These are phyloP conservation scores for Calliopum simillimum DNA, from an alignment of 2,888 invertebrate genomes.

Conservation along the genomic window DNA sequence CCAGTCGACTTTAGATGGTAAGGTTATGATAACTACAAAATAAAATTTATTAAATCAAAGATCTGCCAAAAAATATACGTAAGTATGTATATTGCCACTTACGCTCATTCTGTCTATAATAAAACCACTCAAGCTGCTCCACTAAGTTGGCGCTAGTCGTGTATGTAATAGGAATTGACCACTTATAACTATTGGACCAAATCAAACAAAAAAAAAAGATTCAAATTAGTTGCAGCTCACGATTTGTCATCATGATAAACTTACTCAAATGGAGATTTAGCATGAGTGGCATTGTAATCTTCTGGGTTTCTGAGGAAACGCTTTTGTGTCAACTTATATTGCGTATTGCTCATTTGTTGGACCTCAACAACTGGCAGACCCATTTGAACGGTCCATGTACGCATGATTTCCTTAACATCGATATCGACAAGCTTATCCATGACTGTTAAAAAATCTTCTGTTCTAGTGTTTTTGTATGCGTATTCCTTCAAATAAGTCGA, in stretches of 20 bases:
- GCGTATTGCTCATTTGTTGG: conserved; percentile 66
- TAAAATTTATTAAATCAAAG: background rate
- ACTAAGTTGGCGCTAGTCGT: conserved; percentile 70
- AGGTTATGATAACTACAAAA: conserved; percentile 65
- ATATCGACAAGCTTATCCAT: conserved; percentile 71
- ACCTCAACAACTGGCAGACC: conserved; percentile 85
- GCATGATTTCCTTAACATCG: conserved; percentile 76
- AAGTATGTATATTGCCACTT: conserved; percentile 42
- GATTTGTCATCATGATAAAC: conserved; percentile 35
- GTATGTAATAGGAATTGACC: conserved; percentile 88
- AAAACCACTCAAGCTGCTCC: conserved; percentile 65
- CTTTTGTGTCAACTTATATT: conserved; percentile 79
- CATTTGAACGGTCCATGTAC: conserved; percentile 91
- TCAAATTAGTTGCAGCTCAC: background rate
- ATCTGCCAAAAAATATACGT: background rate
- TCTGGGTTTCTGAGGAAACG: conserved; percentile 81
- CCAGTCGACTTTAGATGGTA: conserved; percentile 72
- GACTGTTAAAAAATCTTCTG: conserved; percentile 77
- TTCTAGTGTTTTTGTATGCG: conserved; percentile 82
- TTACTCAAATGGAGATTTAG: conserved; percentile 71
- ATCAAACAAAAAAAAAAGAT: conserved; percentile 9
- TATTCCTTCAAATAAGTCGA: conserved; percentile 80
- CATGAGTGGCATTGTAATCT: conserved; percentile 67
- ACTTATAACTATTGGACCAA: conserved; percentile 74
- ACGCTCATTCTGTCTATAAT: conserved; percentile 59